Evolutionary conservation across 2,797 vertebrate genomes (phyloP).

Genomic region (Mionectes olivaceus): DNA sequence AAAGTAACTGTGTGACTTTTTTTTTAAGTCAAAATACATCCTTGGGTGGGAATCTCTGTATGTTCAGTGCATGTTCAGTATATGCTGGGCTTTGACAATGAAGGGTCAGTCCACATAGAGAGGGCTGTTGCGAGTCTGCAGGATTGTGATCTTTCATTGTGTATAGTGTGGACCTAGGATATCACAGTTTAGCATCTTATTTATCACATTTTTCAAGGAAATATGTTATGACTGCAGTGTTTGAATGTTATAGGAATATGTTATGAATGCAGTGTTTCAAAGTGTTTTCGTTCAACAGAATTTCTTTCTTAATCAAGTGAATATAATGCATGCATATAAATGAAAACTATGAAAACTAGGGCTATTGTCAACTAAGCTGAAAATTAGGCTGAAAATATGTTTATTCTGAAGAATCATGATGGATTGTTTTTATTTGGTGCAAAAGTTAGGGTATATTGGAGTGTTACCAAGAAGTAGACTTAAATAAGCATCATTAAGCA

Average conservation of each 20-base stretch:
- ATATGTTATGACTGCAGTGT: not conserved
- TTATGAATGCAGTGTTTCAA: not conserved
- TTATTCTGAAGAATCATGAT: not conserved
- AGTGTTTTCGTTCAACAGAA: not conserved
- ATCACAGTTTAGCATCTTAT: not conserved
- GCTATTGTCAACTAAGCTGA: not conserved
- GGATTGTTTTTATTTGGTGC: not conserved
- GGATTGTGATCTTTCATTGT: not conserved
- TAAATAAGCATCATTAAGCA: not conserved
- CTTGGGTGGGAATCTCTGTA: not conserved
- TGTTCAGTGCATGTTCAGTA: not conserved
- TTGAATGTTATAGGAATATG: not conserved
- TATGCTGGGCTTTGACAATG: not conserved
- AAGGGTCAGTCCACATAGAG: not conserved
- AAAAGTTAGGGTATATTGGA: not conserved
- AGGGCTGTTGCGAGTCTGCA: not conserved
- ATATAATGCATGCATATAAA: not conserved
- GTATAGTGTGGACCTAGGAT: not conserved
- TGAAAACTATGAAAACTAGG: not conserved
- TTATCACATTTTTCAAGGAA: not conserved
- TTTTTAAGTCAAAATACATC: not conserved
- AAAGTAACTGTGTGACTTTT: not conserved
- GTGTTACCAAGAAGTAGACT: conserved; percentile 6
- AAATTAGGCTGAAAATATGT: not conserved
- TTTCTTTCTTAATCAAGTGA: conserved; percentile 7